A percentile compares a stretch with the other conserved stretches of the same genome.
Conservation (phyloP, 2,888 invertebrate species). For the Dolomedes plantarius region DNA sequence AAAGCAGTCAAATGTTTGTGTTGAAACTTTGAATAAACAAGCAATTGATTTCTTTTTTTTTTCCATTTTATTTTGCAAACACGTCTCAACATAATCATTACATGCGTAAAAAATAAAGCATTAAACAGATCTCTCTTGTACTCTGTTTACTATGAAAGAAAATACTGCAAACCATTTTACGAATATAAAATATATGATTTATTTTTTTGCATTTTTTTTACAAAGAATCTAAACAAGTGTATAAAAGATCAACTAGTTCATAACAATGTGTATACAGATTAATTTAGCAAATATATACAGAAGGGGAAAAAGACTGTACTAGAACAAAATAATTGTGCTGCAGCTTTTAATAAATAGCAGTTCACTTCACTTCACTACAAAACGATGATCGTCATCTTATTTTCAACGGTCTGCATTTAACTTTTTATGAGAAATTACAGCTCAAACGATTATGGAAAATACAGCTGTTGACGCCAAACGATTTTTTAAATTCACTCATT, state of each 20-base stretch:
- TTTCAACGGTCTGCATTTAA: not conserved
- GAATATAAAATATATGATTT: conserved; percentile 57
- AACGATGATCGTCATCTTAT: not conserved
- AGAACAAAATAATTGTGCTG: conserved; percentile 33
- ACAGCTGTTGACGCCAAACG: too few species aligned
- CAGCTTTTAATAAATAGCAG: not conserved
- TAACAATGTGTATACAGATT: conserved; percentile 58
- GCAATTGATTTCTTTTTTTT: too few species aligned
- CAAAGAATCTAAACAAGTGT: conserved; percentile 60
- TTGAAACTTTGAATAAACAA: too few species aligned
- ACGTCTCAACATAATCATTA: conserved; percentile 1
- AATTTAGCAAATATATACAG: conserved; percentile 58
- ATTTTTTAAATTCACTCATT: too few species aligned
- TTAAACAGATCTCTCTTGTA: not conserved
- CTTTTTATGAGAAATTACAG: not conserved
- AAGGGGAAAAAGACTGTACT: conserved; percentile 33
- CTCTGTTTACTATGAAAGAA: not conserved
- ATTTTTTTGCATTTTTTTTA: conserved; percentile 33
- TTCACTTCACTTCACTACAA: not conserved
- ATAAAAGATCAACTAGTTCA: conserved; percentile 56
- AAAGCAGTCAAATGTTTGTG: too few species aligned
- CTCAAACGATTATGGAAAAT: not conserved
- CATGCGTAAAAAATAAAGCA: conserved; percentile 46
- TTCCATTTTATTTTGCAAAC: conserved; percentile 8
- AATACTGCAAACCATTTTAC: conserved; percentile 40